Base-by-base conservation (phyloP, 2,888 invertebrate genomes). In the Tenthredo amoena region DNA sequence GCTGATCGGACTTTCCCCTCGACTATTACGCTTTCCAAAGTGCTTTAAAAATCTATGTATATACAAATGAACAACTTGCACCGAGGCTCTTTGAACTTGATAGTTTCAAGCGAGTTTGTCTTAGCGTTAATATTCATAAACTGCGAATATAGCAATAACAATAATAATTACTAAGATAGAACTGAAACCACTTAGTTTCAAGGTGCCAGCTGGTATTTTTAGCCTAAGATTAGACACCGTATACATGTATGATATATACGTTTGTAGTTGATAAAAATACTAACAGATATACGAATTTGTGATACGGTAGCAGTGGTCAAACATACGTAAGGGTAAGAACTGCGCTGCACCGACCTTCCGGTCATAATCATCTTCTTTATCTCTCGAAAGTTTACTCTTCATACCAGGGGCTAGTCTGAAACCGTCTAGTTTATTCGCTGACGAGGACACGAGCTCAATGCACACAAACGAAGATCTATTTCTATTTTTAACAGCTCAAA, bases 401-500 rank as follows among this genome's bases (percentile, higher is more conserved):
- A n/a, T n/a, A 18, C 47, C 31, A 40, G 72, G 26, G 40, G 9
- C 10, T 40, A 1, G 47, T 21, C 31, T 83, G 62, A 85, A 85
- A 85, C 81, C 74, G 85, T 81, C 55, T 86, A 65, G 81, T 85
- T 83, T 86, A 55, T 85, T 86, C 77, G 84, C 84, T 71, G 86
- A 85, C 84, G 86, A 86, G 86, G 84, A 87, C 84, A 62, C 72
- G 18, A 55, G 83, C 83, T 85, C 43, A 84, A 77, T 86, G 87
- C 82, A 79, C 81, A 10, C n/a, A 72, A 37, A 21, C 26, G 58
- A 84, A 87, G 84, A 86, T 84, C 86, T 84, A 86, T 88, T 88
- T 90, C 91, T 91, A 92, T 92, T 92, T 92, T 91, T 91, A 91
- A 86, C 89, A 81, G 84, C 68, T 91, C 90, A 92, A 92, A 91